A percentile compares a stretch with the other conserved stretches of the same genome.
Conservation (phyloP, 2,113 vertebrate species). For the Parotia lawesii region DNA sequence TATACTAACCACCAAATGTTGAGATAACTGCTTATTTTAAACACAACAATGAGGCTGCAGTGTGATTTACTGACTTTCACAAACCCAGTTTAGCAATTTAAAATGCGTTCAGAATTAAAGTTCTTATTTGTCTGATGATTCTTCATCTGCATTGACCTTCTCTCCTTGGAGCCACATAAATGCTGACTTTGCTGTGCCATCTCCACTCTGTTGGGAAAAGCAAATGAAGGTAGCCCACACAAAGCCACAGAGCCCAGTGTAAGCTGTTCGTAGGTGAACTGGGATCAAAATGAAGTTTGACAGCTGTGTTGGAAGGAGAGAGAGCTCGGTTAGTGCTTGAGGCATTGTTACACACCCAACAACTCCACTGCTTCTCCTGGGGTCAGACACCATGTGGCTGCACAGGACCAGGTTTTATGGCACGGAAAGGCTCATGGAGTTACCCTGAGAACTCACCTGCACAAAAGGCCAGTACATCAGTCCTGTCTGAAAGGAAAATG, state of each 20-base stretch:
- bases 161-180: conserved; percentile 60
- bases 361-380: background rate
- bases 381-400: background rate
- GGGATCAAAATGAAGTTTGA: conserved; percentile 89
- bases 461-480: conserved; percentile 91
- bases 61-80: background rate
- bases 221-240: conserved; percentile 90
- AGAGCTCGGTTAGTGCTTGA: background rate
- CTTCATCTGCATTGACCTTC: background rate
- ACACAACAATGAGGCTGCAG: background rate
- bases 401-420: background rate
- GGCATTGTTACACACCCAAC: background rate
- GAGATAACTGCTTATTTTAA: background rate
- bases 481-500: conserved; percentile 78
- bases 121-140: conserved; percentile 54
- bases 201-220: conserved; percentile 84
- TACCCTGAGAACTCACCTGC: conserved; percentile 79
- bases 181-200: conserved; percentile 77
- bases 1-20: background rate
- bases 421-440: background rate
- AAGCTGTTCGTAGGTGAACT: conserved; percentile 82
- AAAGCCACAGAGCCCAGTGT: conserved; percentile 87
- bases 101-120: background rate
- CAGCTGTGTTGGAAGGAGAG: conserved; percentile 71
- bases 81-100: background rate